Evolutionary conservation across 64 coral and sea anemone species (phyloP).

Genomic region (Actinia equina): DNA sequence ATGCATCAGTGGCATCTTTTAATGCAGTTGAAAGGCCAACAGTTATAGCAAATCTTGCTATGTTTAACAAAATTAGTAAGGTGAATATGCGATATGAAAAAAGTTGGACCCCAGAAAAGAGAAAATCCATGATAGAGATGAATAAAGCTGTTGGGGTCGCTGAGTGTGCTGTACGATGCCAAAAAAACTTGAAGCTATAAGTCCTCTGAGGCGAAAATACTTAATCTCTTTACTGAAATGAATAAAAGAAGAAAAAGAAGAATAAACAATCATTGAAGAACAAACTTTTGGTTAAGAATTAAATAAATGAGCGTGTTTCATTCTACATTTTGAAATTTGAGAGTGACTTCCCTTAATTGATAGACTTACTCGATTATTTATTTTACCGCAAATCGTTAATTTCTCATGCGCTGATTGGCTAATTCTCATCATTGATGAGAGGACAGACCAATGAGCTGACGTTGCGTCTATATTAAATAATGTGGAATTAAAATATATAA

Average conservation of each 20-base stretch:
- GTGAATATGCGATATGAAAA: constrained; percentile 62
- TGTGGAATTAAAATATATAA: too few relatives aligned
- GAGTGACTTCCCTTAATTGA: too few relatives aligned
- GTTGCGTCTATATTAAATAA: too few relatives aligned
- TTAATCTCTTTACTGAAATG: constrained; percentile 42
- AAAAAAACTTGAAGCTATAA: constrained; percentile 40
- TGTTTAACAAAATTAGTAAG: constrained; percentile 23
- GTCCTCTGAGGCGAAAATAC: constrained; percentile 44
- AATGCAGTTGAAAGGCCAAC: not conserved
- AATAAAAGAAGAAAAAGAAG: not conserved
- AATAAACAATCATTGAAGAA: constrained; percentile 15
- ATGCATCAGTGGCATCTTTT: not conserved
- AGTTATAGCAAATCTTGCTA: not conserved
- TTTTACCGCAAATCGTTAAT: too few relatives aligned
- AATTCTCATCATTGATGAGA: too few relatives aligned
- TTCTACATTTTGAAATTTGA: too few relatives aligned
- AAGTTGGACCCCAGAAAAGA: constrained; percentile 35
- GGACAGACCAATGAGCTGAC: too few relatives aligned
- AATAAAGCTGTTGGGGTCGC: constrained; percentile 30
- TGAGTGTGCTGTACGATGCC: constrained; percentile 33
- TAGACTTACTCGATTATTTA: too few relatives aligned
- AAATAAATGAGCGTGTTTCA: too few relatives aligned
- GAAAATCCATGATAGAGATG: constrained; percentile 51
- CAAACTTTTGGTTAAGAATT: too few relatives aligned
- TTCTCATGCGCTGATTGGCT: too few relatives aligned